Percentiles rank a stretch among this genome's conserved stretches.
Conservation (phyloP, 2,888 invertebrate species). For the Atethmia centrago region DNA sequence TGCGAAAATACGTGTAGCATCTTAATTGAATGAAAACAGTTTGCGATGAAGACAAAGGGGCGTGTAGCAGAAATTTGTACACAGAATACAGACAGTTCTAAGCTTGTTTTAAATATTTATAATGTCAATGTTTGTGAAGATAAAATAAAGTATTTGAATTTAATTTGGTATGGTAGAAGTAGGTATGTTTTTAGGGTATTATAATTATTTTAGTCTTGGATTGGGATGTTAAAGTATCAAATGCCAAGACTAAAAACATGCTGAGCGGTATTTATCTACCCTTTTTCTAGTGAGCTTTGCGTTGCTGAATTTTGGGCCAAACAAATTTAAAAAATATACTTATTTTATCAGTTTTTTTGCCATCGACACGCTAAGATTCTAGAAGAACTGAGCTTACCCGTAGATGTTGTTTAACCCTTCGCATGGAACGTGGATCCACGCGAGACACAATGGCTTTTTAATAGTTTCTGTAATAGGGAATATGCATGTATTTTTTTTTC, state of each 20-base stretch:
- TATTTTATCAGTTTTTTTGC: not conserved
- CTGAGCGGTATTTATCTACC: not conserved
- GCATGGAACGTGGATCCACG: too few species aligned
- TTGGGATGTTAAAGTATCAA: not conserved
- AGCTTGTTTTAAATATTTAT: too few species aligned
- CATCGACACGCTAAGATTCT: too few species aligned
- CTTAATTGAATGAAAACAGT: conserved; percentile 65
- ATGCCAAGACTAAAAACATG: not conserved
- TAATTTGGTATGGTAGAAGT: conserved; percentile 28
- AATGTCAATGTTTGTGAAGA: too few species aligned
- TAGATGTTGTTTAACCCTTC: too few species aligned
- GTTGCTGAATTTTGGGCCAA: not conserved
- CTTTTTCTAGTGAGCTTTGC: not conserved
- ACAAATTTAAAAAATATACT: not conserved
- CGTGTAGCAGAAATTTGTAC: conserved; percentile 29
- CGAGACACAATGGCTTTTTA: too few species aligned
- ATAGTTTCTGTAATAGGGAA: too few species aligned
- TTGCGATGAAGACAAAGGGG: conserved; percentile 49
- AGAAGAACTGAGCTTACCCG: too few species aligned
- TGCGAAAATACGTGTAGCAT: conserved; percentile 44
- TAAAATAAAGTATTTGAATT: too few species aligned
- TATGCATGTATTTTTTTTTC: too few species aligned
- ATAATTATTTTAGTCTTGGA: conserved; percentile 28
- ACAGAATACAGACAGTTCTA: conserved; percentile 16
- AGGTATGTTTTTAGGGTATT: conserved; percentile 2